Base-by-base conservation (phyloP, 30 jellyfish, hydroid and myxozoan species). In the Pseudorhiza aurosa region DNA sequence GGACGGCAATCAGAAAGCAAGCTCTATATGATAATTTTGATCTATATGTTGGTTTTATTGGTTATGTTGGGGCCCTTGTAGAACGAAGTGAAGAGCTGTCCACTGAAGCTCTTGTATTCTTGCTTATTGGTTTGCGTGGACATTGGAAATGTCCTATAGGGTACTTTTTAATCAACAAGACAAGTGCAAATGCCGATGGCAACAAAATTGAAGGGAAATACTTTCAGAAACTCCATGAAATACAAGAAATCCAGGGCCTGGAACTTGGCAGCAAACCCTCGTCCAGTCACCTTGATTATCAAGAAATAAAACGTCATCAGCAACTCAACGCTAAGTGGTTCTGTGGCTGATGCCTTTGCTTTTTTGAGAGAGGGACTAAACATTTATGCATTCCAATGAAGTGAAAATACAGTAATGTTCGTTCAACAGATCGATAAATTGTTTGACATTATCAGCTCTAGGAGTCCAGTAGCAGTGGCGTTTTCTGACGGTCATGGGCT, bases 1-100 rank as follows among this genome's bases (percentile, higher is more conserved):
- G 72, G 8, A 77, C 60, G 90, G 90, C 90, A 40, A 77, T 77
- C 6, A 58, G 90, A 30, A 77, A 77, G 42, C 72, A 77, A 28
- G 35, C 65, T 27, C 26, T 75, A 15, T 58, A 75, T 53, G 82
- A 75, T 43, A 42, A 53, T 14, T 22, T 5, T 32, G 90, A 77
- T 72, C 19, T 56, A 29, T 77, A 77, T 62, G 82, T 62, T 5
- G 90, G 90, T 24, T 77, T 77, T 43, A 36, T 46, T 10, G 49
- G 60, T 44, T 77, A 77, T 77, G 90, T 83, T 26, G 64, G 72
- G 59, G 90, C 85, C 6, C 17, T 77, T 45, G 56, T 36, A 17
- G 90, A 77, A 36, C 81, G 71, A 59, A 10, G 68, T 30, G 88
- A 75, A 10, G 46, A 75, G 58, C 75, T 72, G 7, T 81, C 86